Evolutionary conservation across 1,140 invertebrate species (phyloP), one percentile per base, ranked within the genome.

Genomic region (Leptinotarsa undecemlineata): DNA sequence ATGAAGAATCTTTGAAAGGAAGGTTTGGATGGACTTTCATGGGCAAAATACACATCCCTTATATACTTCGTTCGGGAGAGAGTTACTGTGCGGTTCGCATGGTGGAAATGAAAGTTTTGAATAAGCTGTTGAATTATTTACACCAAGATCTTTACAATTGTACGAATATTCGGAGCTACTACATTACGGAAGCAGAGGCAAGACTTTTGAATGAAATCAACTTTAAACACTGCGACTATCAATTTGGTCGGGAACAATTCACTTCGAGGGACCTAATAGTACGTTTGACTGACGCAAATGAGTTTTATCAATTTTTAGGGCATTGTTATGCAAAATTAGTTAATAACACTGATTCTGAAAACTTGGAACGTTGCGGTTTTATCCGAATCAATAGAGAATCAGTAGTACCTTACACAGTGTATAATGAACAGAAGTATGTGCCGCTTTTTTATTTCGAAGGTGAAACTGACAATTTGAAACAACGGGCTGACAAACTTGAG

Each of bases 361-460:
- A 89, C 15, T 90, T 91, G 76, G 93, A 95, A 82, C 92, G 94
- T 79, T 97, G 96, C 86, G 96, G 96, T 64, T 98, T 98, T 85
- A 95, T 97, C 77, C 89, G 95, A 63, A 96, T 98, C 75, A 97
- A 98, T 84, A 95, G 95, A 82, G 96, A 96, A 81, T 95, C 95
- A 1, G 94, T 98, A 47, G 95, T 98, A 64, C 96, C 96, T 4
- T 98, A 97, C 83, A 96, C 96, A 1, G 90, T 94, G 4, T 91
- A 93, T 79, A 92, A 94, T 78, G 88, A 87, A 70, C 90, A 93
- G 79, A 95, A 96, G 85, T 96, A 93, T 86, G 96, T 98, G 69
- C 96, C 96, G 15, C 84, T 98, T n/a, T 97, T 96, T 85, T 96
- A 96, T 84, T 96, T 97, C 83, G 95, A 96, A 87, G 94, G 94